These are phyloP conservation scores for Herpetotheres cachinnans DNA, from an alignment of 2,113 vertebrate species.

Conservation along the genomic window DNA sequence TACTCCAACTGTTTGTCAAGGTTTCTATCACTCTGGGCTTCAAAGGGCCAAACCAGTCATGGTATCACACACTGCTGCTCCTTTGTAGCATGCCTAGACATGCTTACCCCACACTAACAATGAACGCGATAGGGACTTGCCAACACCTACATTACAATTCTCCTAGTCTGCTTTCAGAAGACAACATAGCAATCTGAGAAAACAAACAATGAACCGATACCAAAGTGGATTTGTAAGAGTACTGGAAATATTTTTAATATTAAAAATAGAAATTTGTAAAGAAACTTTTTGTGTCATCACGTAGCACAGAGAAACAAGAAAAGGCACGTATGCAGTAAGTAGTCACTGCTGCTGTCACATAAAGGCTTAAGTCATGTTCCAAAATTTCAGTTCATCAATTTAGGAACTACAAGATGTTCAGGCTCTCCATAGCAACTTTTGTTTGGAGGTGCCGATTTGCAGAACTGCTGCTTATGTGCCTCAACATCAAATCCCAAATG, in stretches of 20 bases:
- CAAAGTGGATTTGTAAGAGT: background rate
- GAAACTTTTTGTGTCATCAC: background rate
- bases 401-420: background rate
- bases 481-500: background rate
- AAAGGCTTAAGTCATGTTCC: background rate
- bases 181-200: background rate
- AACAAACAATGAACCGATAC: background rate
- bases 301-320: background rate
- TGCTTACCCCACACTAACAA: background rate
- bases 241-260: background rate
- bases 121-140: fast-evolving
- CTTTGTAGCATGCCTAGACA: background rate
- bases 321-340: background rate
- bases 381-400: background rate
- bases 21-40: background rate
- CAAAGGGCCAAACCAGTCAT: background rate
- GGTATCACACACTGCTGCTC: background rate
- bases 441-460: background rate
- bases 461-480: background rate
- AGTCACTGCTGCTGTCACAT: background rate
- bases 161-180: background rate
- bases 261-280: background rate
- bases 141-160: background rate
- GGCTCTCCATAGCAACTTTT: background rate
- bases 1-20: background rate